phyloP scores from a whole-genome alignment of 2,888 invertebrate species.

The Stenolophus ochropezus region DNA sequence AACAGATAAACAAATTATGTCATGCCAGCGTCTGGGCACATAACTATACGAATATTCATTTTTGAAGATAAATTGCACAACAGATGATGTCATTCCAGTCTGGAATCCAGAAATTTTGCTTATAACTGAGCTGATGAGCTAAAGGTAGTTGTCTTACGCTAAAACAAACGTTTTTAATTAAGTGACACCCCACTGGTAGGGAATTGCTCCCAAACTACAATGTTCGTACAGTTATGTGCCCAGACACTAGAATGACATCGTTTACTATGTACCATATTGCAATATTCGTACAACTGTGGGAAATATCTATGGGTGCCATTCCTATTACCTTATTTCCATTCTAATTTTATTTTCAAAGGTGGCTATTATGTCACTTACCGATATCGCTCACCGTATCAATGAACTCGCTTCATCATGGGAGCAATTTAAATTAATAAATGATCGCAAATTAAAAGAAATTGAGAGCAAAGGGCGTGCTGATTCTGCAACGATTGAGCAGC shows the following conservation, averaged over 20 bases:
- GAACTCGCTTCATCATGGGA: constrained; percentile 7
- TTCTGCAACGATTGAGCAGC: background rate
- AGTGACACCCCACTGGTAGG: background rate
- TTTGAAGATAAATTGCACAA: constrained; percentile 3
- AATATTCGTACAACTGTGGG: background rate
- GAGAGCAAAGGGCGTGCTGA: background rate
- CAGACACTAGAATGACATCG: background rate
- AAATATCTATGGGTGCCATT: background rate
- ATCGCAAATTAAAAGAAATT: constrained; percentile 6
- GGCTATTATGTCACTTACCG: constrained; percentile 10
- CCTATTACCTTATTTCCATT: background rate
- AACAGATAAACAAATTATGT: background rate
- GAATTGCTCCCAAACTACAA: constrained; percentile 13
- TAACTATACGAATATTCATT: constrained; percentile 3
- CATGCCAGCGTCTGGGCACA: constrained; percentile 8
- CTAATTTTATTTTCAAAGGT: constrained; percentile 6
- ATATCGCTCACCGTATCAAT: constrained; percentile 1
- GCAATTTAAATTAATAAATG: constrained; percentile 7
- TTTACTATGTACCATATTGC: background rate
- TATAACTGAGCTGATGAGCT: constrained; percentile 13
- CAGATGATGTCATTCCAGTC: constrained; percentile 8
- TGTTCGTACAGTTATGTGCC: constrained; percentile 3
- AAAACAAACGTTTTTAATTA: constrained; percentile 13
- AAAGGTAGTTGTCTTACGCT: constrained; percentile 9
- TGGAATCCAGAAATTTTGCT: constrained; percentile 13